These are phyloP conservation scores for Kryptolebias marmoratus DNA, from an alignment of 2,113 vertebrate genomes.

Conservation along the genomic window DNA sequence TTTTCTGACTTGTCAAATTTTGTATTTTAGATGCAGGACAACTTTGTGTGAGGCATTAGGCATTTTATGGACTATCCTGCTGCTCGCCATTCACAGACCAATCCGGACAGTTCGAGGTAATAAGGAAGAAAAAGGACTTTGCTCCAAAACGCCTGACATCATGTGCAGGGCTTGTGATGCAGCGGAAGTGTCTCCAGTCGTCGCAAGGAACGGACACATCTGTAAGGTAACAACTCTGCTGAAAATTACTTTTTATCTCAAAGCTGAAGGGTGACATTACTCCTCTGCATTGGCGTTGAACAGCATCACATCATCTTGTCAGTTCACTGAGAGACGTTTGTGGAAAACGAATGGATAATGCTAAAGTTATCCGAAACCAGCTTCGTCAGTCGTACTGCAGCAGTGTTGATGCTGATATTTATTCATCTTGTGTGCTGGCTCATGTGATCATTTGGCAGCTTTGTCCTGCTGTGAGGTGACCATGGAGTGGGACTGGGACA, in stretches of 20 bases:
- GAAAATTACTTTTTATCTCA: neutral
- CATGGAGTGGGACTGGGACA: constrained; percentile 77
- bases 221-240: constrained; percentile 53
- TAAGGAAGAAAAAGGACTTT: constrained; percentile 79
- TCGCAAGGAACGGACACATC: constrained; percentile 39
- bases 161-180: constrained; percentile 70
- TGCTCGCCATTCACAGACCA: constrained; percentile 14
- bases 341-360: too few species aligned
- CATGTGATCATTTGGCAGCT: constrained; percentile 3
- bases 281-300: neutral
- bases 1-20: neutral
- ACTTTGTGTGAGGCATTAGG: neutral
- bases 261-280: neutral
- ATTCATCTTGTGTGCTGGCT: neutral
- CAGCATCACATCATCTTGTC: neutral
- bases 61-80: neutral
- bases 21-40: neutral
- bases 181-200: constrained; percentile 26
- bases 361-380: too few species aligned
- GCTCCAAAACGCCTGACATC: constrained; percentile 35
- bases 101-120: constrained; percentile 43
- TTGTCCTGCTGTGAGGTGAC: constrained; percentile 9
- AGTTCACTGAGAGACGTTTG: too few species aligned
- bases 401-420: neutral
- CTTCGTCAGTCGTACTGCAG: neutral